phyloP scores from a whole-genome alignment of 1,140 invertebrate species.

The Wasmannia auropunctata region DNA sequence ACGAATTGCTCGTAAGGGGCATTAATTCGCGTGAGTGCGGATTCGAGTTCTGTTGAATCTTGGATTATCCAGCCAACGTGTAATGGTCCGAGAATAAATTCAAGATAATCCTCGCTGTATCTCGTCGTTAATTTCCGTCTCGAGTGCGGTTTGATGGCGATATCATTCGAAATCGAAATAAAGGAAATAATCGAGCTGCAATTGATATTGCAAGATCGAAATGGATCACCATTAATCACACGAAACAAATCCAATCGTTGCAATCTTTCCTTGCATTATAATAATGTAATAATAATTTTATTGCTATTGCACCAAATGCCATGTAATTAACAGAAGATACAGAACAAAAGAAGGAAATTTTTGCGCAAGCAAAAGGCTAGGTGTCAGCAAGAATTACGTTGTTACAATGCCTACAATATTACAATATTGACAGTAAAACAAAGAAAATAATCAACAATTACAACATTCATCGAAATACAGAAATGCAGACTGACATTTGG shows the following conservation, averaged over 20 bases:
- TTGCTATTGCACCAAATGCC: too few species aligned
- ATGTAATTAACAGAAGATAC: too few species aligned
- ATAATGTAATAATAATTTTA: too few species aligned
- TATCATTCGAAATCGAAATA: conserved; percentile 16
- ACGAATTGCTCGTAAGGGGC: conserved; percentile 37
- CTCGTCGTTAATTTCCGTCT: conserved; percentile 47
- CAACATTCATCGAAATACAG: too few species aligned
- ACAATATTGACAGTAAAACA: too few species aligned
- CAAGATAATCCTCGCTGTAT: conserved; percentile 49
- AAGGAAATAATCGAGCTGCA: conserved; percentile 2
- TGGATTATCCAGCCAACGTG: conserved; percentile 47
- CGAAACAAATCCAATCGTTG: background rate
- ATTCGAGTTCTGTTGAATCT: conserved; percentile 55
- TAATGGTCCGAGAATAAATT: conserved; percentile 62
- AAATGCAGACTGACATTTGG: too few species aligned
- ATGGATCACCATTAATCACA: background rate
- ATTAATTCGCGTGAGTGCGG: conserved; percentile 54
- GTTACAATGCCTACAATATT: too few species aligned
- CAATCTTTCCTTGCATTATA: background rate
- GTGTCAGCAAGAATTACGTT: too few species aligned
- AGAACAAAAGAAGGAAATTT: too few species aligned
- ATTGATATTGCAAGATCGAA: background rate
- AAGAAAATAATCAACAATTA: too few species aligned
- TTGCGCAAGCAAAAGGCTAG: too few species aligned
- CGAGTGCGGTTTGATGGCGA: background rate